These are phyloP conservation scores for Montipora capitata DNA, from an alignment of 92 coral and sea anemone genomes.

Conservation along the genomic window DNA sequence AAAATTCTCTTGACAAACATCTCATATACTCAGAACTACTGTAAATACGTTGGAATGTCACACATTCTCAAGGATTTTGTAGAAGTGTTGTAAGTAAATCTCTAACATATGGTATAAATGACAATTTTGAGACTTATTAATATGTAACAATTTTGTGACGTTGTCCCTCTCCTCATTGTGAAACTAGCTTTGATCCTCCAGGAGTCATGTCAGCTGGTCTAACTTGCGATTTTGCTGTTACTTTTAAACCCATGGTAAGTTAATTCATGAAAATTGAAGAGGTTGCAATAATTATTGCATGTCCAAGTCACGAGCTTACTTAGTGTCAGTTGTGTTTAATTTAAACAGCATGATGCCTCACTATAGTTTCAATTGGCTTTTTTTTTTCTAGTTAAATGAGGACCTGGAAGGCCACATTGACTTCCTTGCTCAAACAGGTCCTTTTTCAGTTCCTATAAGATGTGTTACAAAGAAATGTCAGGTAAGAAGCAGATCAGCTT, in stretches of 20 bases:
- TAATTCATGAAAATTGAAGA: neutral
- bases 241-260: conserved; percentile 98
- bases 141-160: too few relatives aligned
- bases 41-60: conserved; percentile 98
- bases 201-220: conserved; percentile 99
- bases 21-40: conserved; percentile 98
- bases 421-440: conserved; percentile 98
- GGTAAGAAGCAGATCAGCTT: conserved; percentile 43
- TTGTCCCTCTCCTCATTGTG: neutral
- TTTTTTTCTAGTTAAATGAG: conserved; percentile 85
- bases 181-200: conserved; percentile 92
- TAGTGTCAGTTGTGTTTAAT: too few relatives aligned
- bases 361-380: neutral
- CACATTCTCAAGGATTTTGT: conserved; percentile 94
- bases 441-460: conserved; percentile 94
- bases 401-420: conserved; percentile 98
- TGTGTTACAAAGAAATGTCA: conserved; percentile 98
- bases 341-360: too few relatives aligned
- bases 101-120: too few relatives aligned
- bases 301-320: too few relatives aligned
- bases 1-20: conserved; percentile 94
- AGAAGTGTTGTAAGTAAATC: conserved; percentile 93
- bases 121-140: neutral
- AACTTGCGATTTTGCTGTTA: conserved; percentile 95
- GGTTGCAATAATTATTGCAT: too few relatives aligned